phyloP scores from a whole-genome alignment of 2,888 invertebrate species.

The Rhorus exstirpatorius region DNA sequence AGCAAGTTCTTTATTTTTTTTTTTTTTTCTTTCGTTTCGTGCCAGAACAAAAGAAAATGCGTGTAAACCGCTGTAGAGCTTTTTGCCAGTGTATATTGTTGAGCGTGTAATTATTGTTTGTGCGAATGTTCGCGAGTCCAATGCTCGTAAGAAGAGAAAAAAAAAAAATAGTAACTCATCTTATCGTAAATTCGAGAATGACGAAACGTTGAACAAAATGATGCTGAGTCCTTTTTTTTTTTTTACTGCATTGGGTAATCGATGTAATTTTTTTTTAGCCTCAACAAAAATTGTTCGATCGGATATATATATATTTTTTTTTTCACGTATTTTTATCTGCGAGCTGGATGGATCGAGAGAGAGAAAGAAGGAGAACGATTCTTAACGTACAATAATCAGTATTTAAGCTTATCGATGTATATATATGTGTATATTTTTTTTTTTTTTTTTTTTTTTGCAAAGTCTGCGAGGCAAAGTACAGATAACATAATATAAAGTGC shows the following conservation, averaged over 20 bases:
- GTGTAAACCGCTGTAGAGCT: constrained; percentile 60
- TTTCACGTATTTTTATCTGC: constrained; percentile 7
- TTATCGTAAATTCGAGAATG: constrained; percentile 25
- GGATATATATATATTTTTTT: constrained; percentile 15
- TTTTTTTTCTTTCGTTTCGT: constrained; percentile 54
- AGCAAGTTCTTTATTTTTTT: constrained; percentile 45
- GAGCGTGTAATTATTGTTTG: constrained; percentile 52
- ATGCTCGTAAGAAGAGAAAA: constrained; percentile 57
- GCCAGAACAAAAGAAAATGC: constrained; percentile 58
- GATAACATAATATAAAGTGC: constrained; percentile 42
- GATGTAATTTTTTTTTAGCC: constrained; percentile 52
- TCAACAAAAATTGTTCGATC: constrained; percentile 50
- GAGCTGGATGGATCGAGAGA: constrained; percentile 44
- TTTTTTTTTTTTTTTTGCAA: constrained; percentile 63
- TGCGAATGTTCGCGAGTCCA: constrained; percentile 52
- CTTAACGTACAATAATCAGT: constrained; percentile 76
- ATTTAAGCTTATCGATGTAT: constrained; percentile 74
- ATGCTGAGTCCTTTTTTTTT: background rate
- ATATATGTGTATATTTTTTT: no score
- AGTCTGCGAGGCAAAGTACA: constrained; percentile 23
- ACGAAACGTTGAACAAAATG: constrained; percentile 31
- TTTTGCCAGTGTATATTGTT: constrained; percentile 66
- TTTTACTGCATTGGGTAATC: constrained; percentile 61
- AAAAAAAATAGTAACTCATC: no score
- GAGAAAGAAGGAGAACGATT: constrained; percentile 67